phyloP scores from a whole-genome alignment of 2,113 vertebrate species.

The Tychaedon coryphoeus region DNA sequence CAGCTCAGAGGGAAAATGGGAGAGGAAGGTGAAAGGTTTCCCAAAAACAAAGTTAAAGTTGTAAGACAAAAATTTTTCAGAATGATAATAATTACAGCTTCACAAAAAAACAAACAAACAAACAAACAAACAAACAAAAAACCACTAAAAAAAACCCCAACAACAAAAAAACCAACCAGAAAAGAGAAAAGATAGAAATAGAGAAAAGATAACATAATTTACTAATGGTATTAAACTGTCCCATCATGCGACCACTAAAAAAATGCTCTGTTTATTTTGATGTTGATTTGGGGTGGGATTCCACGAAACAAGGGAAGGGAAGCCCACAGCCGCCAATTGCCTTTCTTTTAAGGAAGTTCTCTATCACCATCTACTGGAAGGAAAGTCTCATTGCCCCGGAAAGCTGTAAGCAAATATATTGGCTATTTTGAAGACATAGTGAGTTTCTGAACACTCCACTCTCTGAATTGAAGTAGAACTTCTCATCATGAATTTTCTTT shows the following conservation, averaged over 20 bases:
- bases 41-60: fast-evolving
- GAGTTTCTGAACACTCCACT: background rate
- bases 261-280: background rate
- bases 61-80: background rate
- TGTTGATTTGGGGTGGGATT: background rate
- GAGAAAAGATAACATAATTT: background rate
- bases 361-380: conserved; percentile 48
- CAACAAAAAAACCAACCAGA: too few species aligned
- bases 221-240: background rate
- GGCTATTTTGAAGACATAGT: background rate
- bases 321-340: fast-evolving
- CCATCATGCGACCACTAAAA: background rate
- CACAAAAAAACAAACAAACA: too few species aligned
- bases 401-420: background rate
- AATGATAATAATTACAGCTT: background rate
- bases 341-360: background rate
- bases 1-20: background rate
- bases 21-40: background rate
- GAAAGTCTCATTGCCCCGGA: background rate
- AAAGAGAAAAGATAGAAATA: background rate
- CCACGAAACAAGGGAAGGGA: background rate
- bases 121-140: too few species aligned
- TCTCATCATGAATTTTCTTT: background rate
- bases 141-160: too few species aligned
- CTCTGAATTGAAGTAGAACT: background rate